A percentile compares a stretch with the other conserved stretches of the same genome.
These are phyloP conservation scores for Pollenia angustigena DNA, from an alignment of 2,888 invertebrate species.

Conservation along the genomic window DNA sequence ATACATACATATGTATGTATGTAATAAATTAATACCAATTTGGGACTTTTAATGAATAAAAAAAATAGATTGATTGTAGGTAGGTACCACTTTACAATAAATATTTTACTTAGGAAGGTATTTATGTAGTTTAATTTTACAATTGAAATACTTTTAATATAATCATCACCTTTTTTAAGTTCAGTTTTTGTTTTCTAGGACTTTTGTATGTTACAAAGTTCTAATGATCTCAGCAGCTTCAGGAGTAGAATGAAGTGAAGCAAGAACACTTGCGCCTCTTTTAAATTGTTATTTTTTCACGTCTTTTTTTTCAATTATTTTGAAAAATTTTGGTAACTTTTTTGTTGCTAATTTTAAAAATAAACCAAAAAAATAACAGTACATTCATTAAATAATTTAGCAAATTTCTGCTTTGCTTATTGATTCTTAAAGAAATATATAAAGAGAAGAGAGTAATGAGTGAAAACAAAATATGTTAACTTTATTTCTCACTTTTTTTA, in stretches of 20 bases:
- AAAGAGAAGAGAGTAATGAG: constrained; percentile 4
- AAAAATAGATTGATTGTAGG: too few relatives aligned
- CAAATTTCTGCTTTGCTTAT: constrained; percentile 31
- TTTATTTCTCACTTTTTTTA: constrained; percentile 9
- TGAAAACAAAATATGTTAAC: not conserved
- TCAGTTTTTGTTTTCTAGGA: constrained; percentile 42
- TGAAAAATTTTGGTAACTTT: constrained; percentile 21
- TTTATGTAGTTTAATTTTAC: not conserved
- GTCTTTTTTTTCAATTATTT: constrained; percentile 26
- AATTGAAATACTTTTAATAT: not conserved
- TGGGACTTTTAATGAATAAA: too few relatives aligned
- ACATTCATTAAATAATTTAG: constrained; percentile 58
- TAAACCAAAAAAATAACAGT: constrained; percentile 65
- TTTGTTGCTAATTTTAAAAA: constrained; percentile 66
- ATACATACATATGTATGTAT: not conserved
- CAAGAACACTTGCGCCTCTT: constrained; percentile 46
- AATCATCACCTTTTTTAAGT: constrained; percentile 61
- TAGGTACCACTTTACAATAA: not conserved
- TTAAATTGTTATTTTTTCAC: constrained; percentile 20
- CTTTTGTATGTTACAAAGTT: constrained; percentile 1
- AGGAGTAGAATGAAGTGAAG: constrained; percentile 25
- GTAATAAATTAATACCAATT: not conserved
- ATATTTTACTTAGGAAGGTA: not conserved
- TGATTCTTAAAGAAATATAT: constrained; percentile 16
- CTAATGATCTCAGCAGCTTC: constrained; percentile 30